These are phyloP conservation scores for Ips nitidus DNA, from an alignment of 1,140 invertebrate genomes.

Conservation along the genomic window DNA sequence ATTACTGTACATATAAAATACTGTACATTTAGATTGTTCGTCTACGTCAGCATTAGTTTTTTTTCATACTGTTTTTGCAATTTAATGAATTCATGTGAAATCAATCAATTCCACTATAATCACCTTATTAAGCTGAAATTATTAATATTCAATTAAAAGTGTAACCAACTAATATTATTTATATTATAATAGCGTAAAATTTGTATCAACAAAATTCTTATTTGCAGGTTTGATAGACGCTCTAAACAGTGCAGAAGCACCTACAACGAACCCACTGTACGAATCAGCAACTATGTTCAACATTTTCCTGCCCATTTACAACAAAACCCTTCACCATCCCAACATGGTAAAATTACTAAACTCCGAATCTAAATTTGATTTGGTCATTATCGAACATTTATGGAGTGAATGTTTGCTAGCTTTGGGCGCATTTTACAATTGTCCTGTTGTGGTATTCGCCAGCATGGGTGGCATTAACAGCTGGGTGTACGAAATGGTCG, in stretches of 20 bases:
- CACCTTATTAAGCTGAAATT: too few species aligned
- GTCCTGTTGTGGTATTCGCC: slow-evolving; percentile 43
- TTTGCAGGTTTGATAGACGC: background rate
- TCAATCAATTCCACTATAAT: too few species aligned
- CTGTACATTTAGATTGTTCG: too few species aligned
- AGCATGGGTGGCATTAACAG: slow-evolving; percentile 17
- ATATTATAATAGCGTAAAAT: background rate
- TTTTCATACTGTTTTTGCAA: too few species aligned
- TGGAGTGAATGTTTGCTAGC: slow-evolving; percentile 53
- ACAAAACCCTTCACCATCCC: slow-evolving; percentile 27
- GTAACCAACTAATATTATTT: too few species aligned
- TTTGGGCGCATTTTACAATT: slow-evolving; percentile 42
- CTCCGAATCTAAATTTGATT: slow-evolving; percentile 52
- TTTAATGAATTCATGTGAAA: too few species aligned
- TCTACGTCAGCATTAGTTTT: too few species aligned
- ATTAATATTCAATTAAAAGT: too few species aligned
- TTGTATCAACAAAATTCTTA: slow-evolving; percentile 1
- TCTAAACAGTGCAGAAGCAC: too few species aligned
- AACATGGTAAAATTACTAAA: slow-evolving; percentile 36
- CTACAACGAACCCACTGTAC: too few species aligned
- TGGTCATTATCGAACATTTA: slow-evolving; percentile 54
- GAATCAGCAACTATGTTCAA: background rate
- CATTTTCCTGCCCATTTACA: background rate
- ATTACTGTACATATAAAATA: too few species aligned
- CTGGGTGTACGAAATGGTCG: slow-evolving; percentile 17